phyloP scores from a whole-genome alignment of 1,140 invertebrate genomes.

The Onthophagus taurus region DNA sequence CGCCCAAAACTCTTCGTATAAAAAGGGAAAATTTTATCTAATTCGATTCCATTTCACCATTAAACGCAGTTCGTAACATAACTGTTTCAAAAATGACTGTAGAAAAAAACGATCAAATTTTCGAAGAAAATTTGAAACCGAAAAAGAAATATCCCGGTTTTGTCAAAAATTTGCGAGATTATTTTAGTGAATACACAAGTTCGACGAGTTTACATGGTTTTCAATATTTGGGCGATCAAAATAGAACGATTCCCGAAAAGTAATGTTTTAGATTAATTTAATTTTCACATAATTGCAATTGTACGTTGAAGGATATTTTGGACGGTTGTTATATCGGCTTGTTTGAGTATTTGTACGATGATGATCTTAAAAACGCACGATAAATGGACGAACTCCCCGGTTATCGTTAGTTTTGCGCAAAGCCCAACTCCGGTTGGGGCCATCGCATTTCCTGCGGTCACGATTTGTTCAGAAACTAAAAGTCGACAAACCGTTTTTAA shows the following conservation, averaged over 20 bases:
- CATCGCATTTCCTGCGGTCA: conserved; percentile 48
- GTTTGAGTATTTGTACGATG: conserved; percentile 40
- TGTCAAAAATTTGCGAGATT: conserved; percentile 20
- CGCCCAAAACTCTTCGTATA: too few relatives aligned
- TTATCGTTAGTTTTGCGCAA: conserved; percentile 48
- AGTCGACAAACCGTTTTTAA: conserved; percentile 33
- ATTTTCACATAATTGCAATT: conserved; percentile 14
- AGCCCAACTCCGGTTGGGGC: conserved; percentile 45
- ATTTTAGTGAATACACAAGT: conserved; percentile 36
- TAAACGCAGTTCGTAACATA: too few relatives aligned
- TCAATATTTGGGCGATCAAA: conserved; percentile 39
- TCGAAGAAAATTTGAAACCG: too few relatives aligned
- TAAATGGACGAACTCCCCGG: conserved; percentile 47
- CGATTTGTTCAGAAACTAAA: conserved; percentile 45
- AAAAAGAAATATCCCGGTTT: conserved; percentile 12
- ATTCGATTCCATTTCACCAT: too few relatives aligned
- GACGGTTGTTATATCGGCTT: conserved; percentile 40
- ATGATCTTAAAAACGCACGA: conserved; percentile 43
- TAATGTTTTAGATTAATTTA: conserved; percentile 13
- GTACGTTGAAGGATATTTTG: conserved; percentile 41
- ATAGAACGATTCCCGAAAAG: conserved; percentile 30
- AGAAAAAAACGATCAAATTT: too few relatives aligned
- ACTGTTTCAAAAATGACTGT: too few relatives aligned
- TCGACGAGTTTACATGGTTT: conserved; percentile 42
- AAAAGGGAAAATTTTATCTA: too few relatives aligned